Evolutionary conservation across 2,113 vertebrate genomes (phyloP).

Genomic region (Pterocles burchelli): DNA sequence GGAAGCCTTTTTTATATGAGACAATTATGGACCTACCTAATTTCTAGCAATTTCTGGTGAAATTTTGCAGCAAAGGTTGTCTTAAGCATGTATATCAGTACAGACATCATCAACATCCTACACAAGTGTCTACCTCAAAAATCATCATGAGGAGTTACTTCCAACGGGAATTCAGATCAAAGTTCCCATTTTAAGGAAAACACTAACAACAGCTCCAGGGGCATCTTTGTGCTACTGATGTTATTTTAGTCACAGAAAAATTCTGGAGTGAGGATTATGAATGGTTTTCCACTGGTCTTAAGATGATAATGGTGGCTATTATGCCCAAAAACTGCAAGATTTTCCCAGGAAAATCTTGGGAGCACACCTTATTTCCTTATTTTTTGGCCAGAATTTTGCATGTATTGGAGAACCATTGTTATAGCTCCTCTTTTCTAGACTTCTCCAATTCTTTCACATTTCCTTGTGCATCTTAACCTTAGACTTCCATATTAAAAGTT

Average conservation of each 20-base stretch:
- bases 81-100: neutral
- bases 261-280: neutral
- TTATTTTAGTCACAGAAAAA: neutral
- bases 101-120: neutral
- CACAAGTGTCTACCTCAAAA: neutral
- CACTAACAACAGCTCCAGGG: neutral
- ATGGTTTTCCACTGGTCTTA: neutral
- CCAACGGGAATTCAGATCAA: neutral
- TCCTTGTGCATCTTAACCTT: neutral
- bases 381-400: neutral
- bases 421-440: neutral
- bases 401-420: neutral
- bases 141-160: neutral
- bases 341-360: neutral
- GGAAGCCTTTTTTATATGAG: neutral
- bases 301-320: neutral
- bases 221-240: neutral
- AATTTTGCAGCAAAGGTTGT: neutral
- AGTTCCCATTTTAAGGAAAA: neutral
- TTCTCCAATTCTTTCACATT: neutral
- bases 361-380: neutral
- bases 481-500: neutral
- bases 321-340: neutral
- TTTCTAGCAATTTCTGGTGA: neutral
- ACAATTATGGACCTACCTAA: neutral